Conservation (phyloP, 2,113 vertebrate genomes). For the Monopterus albus region DNA sequence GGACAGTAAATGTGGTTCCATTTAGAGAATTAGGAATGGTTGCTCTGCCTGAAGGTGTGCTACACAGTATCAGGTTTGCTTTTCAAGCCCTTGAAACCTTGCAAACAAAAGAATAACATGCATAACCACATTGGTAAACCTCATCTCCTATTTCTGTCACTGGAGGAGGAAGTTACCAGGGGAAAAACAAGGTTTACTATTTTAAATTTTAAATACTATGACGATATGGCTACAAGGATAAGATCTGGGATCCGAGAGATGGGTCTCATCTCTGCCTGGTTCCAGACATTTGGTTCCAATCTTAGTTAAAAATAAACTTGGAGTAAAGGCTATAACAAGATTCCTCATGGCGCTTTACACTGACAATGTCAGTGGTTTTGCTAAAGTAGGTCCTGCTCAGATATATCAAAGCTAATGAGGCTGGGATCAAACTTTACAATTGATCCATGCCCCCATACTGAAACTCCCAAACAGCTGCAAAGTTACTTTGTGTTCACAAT, state of each 20-base stretch:
- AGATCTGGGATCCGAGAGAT: neutral
- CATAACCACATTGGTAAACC: conserved; percentile 31
- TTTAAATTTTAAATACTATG: conserved; percentile 4
- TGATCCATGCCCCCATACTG: neutral
- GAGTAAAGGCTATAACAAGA: conserved; percentile 2
- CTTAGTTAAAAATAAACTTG: conserved; percentile 9
- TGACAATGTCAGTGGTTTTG: conserved; percentile 36
- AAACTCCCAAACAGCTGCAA: neutral
- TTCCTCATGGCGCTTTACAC: neutral
- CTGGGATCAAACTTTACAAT: neutral
- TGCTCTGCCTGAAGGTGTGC: conserved; percentile 59
- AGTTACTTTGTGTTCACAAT: neutral
- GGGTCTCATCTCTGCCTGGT: neutral
- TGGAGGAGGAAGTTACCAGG: conserved; percentile 13
- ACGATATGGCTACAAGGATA: neutral
- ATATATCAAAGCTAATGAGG: neutral
- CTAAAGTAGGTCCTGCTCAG: neutral
- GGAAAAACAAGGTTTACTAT: neutral
- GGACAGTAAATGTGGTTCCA: conserved; percentile 70
- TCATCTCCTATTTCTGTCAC: conserved; percentile 59
- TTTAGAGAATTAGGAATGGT: conserved; percentile 71
- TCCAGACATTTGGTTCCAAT: conserved; percentile 22
- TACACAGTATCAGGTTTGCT: conserved; percentile 56
- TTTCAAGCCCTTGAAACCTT: conserved; percentile 52
- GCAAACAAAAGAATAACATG: conserved; percentile 48